These are phyloP conservation scores for Aphelocoma californica DNA, from an alignment of 2,797 vertebrate species.

Conservation along the genomic window DNA sequence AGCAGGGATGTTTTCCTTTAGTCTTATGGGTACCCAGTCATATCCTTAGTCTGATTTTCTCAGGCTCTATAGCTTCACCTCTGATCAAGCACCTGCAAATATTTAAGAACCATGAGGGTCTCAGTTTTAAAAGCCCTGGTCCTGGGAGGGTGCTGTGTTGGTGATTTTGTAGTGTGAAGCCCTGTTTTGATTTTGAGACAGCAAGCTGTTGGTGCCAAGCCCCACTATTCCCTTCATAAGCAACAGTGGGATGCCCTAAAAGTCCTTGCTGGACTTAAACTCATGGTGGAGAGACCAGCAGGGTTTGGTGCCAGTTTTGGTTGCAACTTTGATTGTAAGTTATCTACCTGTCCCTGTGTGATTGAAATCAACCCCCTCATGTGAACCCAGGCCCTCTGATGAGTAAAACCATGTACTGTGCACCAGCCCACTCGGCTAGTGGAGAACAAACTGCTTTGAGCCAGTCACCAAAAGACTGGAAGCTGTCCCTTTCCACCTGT, in stretches of 20 bases:
- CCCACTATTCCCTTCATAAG: fast-evolving
- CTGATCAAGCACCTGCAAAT: background rate
- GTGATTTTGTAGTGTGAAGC: background rate
- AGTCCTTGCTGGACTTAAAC: background rate
- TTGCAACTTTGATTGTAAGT: background rate
- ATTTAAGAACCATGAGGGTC: background rate
- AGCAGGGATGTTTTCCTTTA: fast-evolving
- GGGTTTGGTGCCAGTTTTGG: background rate
- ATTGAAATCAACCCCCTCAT: background rate
- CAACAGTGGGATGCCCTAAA: background rate
- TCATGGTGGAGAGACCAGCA: background rate
- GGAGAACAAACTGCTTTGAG: background rate
- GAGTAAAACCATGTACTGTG: background rate
- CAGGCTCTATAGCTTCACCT: background rate
- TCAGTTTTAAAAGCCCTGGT: background rate
- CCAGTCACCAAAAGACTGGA: background rate
- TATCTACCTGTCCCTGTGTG: background rate
- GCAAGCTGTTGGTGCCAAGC: background rate
- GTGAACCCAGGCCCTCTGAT: background rate
- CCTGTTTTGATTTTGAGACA: background rate
- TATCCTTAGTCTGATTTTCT: background rate
- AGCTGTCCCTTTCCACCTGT: background rate
- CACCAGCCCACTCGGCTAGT: background rate
- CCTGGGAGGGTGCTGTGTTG: background rate
- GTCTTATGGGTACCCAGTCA: background rate